Percentiles rank a stretch among this genome's conserved stretches.
Evolutionary conservation across 2,888 invertebrate genomes (phyloP).

Genomic region (Temnothorax unifasciatus): DNA sequence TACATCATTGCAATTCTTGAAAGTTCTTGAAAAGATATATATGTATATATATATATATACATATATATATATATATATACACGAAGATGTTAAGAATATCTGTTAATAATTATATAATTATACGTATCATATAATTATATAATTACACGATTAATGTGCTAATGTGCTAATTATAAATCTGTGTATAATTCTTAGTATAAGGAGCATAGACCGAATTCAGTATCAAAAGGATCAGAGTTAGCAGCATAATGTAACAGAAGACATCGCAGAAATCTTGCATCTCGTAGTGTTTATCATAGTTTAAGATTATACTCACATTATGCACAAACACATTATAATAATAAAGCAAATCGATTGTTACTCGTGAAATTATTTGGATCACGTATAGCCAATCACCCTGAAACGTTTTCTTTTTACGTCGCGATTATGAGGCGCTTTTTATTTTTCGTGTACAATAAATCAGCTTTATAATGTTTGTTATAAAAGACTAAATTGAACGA

Average conservation of each 20-base stretch:
- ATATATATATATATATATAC: conserved; percentile 27
- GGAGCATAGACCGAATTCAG: conserved; percentile 48
- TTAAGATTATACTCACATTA: conserved; percentile 63
- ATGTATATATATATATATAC: too few species aligned
- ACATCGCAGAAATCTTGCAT: conserved; percentile 55
- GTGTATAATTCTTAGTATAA: conserved; percentile 66
- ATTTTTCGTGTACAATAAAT: conserved; percentile 23
- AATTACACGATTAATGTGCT: conserved; percentile 63
- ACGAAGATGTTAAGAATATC: conserved; percentile 50
- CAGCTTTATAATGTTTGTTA: conserved; percentile 13
- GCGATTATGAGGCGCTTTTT: not conserved
- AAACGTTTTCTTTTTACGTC: not conserved
- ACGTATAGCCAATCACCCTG: conserved; percentile 13
- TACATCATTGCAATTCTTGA: conserved; percentile 26
- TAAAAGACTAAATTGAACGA: conserved; percentile 15
- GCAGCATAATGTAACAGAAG: conserved; percentile 59
- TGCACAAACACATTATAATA: conserved; percentile 52
- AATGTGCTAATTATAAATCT: conserved; percentile 66
- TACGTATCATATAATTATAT: conserved; percentile 64
- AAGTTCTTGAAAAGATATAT: conserved; percentile 20
- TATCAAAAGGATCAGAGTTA: conserved; percentile 59
- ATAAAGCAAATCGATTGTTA: conserved; percentile 54
- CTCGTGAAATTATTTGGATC: conserved; percentile 39
- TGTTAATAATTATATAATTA: conserved; percentile 60
- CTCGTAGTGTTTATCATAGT: conserved; percentile 61